These are phyloP conservation scores for Opisthocomus hoazin DNA, from an alignment of 2,113 vertebrate species.

Conservation along the genomic window DNA sequence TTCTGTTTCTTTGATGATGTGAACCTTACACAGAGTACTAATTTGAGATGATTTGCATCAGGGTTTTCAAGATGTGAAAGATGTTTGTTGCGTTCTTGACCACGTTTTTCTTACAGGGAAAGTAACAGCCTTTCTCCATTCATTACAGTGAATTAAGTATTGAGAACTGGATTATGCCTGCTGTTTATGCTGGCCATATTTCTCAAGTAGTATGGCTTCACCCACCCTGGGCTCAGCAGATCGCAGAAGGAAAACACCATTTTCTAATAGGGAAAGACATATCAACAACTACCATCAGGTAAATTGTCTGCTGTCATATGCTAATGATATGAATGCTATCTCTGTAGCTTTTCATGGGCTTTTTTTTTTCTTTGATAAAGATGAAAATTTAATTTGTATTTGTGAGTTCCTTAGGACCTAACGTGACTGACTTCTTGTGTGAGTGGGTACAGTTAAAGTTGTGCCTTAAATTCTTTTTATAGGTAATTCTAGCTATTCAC, in stretches of 20 bases:
- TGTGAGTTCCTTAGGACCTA: background rate
- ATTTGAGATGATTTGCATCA: background rate
- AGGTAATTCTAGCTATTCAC: background rate
- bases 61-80: background rate
- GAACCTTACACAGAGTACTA: background rate
- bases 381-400: background rate
- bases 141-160: slow-evolving; percentile 89
- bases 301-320: background rate
- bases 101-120: background rate
- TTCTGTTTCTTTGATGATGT: background rate
- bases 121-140: background rate
- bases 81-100: background rate
- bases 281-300: slow-evolving; percentile 97
- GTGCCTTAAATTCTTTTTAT: background rate
- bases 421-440: background rate
- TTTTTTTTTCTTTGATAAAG: background rate
- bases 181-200: slow-evolving; percentile 94
- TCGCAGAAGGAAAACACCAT: slow-evolving; percentile 85
- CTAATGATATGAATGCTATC: background rate
- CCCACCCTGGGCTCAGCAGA: slow-evolving; percentile 93
- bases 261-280: slow-evolving; percentile 87
- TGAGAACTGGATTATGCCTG: slow-evolving; percentile 99
- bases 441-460: background rate
- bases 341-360: background rate
- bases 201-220: slow-evolving; percentile 91